Evolutionary conservation across 2,113 vertebrate species (phyloP), one percentile per base, ranked within the genome.

Genomic region (Copsychus sechellarum): DNA sequence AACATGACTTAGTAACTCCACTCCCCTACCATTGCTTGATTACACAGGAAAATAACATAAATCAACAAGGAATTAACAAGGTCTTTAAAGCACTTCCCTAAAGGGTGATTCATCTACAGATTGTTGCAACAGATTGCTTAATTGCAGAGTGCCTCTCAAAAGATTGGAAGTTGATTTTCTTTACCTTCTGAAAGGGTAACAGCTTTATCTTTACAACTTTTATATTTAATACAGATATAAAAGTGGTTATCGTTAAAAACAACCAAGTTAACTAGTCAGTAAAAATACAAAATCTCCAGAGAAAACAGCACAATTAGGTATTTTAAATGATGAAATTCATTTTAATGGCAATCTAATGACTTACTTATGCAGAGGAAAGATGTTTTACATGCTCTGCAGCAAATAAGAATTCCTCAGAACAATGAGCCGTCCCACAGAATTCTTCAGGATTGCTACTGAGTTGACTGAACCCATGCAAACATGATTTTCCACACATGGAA

Each of bases 401-500:
- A 90, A 94, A 38, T 14, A 79, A 28, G 47, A 54, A 92, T 71
- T 71, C 54, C 74, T 82, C 57, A 77, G 71, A 92, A 95, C 66
- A 92, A 93, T 64, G 23, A 95, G 4, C 45, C 79, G 51, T 67
- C 87, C 81, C 92, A 93, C 76, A 82, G 64, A 88, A 86, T 93
- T 94, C 88, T 58, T 88, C 58, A 77, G 50, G 38, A 80, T 31
- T 90, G 95, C 93, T 95, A 96, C 95, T 12, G 82, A 90, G 50
- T 61, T 92, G 79, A 94, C 79, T 69, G 71, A 93, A 88, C 45
- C 82, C 92, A 90, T 8, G 6, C 88, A 88, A 94, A 93, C 34
- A 82, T 5, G 9, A 82, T 80, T 90, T 93, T 65, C 62, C 74
- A 94, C 92, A 94, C 43, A 96, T 83, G 88, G 58, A 92, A 92